Evolutionary conservation across 2,888 invertebrate species (phyloP).

Genomic region (Drosophila koepferae): DNA sequence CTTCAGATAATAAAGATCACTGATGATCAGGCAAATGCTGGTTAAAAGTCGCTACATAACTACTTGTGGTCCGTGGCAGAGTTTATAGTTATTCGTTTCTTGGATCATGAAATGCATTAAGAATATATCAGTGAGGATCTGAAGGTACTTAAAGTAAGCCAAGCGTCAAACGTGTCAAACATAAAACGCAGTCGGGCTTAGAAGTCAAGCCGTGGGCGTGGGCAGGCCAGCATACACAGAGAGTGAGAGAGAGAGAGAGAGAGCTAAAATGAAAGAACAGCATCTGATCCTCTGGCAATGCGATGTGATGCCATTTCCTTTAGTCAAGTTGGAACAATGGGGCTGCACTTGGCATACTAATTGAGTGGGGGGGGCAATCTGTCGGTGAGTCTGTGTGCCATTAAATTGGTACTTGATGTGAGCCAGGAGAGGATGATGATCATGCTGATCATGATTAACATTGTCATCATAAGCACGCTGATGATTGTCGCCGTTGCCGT

Average conservation of each 20-base stretch:
- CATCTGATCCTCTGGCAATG: constrained; percentile 42
- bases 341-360: constrained; percentile 66
- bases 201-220: constrained; percentile 37
- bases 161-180: constrained; percentile 62
- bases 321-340: constrained; percentile 32
- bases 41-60: neutral
- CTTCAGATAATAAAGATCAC: neutral
- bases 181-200: constrained; percentile 42
- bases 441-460: constrained; percentile 29
- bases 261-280: constrained; percentile 20
- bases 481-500: constrained; percentile 40
- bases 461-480: constrained; percentile 18
- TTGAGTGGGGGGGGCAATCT: constrained; percentile 17
- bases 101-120: constrained; percentile 26
- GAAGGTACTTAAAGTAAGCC: constrained; percentile 44
- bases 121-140: constrained; percentile 31
- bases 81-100: constrained; percentile 26
- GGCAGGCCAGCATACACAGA: constrained; percentile 1
- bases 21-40: constrained; percentile 3
- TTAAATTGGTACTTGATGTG: constrained; percentile 82
- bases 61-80: neutral
- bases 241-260: neutral
- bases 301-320: constrained; percentile 51
- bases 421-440: constrained; percentile 36
- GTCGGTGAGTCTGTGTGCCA: constrained; percentile 66